Conservation (phyloP, 2,113 vertebrate species). For the Cephalopterus ornatus region DNA sequence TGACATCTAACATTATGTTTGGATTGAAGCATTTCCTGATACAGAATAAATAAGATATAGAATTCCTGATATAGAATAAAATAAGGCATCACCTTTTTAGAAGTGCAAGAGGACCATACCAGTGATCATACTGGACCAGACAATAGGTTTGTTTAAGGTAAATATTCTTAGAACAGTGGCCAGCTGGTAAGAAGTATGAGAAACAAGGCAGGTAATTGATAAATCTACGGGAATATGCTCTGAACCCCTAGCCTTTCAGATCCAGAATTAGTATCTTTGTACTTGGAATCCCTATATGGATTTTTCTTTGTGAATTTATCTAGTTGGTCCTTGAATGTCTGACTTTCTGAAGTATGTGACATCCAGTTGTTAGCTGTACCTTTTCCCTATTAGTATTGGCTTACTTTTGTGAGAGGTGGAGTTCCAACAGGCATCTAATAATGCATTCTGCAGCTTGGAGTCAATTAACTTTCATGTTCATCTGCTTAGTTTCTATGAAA, state of each 20-base stretch:
- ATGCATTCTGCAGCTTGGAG: background rate
- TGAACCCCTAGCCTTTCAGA: background rate
- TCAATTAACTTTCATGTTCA: background rate
- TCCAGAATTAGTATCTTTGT: background rate
- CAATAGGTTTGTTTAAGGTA: background rate
- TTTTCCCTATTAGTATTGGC: background rate
- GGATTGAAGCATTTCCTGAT: background rate
- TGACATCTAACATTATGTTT: background rate
- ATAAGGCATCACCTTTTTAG: background rate
- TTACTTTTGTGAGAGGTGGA: background rate
- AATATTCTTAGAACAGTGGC: background rate
- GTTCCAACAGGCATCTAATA: background rate
- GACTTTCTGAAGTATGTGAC: background rate
- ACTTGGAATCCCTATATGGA: background rate
- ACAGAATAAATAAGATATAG: no score
- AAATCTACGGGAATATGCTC: background rate
- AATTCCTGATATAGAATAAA: background rate
- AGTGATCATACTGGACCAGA: background rate
- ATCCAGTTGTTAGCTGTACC: background rate
- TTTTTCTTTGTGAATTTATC: background rate
- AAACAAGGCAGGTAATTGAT: background rate
- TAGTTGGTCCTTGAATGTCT: background rate
- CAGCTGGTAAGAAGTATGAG: background rate
- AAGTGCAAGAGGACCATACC: background rate
- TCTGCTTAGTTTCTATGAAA: conserved; percentile 3